Evolutionary conservation across 2,888 invertebrate genomes (phyloP).

Genomic region (Druceiella hillmani): DNA sequence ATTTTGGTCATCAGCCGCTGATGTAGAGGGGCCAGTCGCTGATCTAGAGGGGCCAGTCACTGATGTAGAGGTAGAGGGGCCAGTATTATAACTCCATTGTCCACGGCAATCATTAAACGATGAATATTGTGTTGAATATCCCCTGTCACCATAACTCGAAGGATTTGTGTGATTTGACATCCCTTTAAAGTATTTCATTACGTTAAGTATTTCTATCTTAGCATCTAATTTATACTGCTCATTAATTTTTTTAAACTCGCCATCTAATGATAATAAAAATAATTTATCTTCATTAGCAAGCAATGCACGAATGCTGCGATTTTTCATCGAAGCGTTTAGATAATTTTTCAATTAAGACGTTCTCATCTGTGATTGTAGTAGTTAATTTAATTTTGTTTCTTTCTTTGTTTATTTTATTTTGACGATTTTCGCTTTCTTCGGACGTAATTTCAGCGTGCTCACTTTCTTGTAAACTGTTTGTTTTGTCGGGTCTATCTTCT

Average conservation of each 20-base stretch:
- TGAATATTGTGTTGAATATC: neutral
- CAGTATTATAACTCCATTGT: no score
- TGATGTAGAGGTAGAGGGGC: neutral
- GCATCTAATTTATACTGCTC: slow-evolving; percentile 4
- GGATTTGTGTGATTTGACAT: neutral
- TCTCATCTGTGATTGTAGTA: neutral
- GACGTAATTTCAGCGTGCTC: no score
- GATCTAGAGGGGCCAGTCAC: neutral
- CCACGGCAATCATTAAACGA: neutral
- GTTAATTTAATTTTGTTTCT: neutral
- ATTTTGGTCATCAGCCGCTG: neutral
- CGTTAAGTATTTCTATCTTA: slow-evolving; percentile 1
- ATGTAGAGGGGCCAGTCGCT: neutral
- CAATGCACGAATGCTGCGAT: neutral
- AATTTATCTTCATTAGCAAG: neutral
- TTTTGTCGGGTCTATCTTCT: slow-evolving; percentile 1
- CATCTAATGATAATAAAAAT: slow-evolving; percentile 1
- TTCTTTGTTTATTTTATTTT: neutral
- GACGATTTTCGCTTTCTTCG: neutral
- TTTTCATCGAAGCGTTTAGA: no score
- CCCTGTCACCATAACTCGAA: neutral
- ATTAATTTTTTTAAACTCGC: slow-evolving; percentile 1
- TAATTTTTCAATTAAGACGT: slow-evolving; percentile 2
- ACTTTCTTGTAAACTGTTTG: slow-evolving; percentile 2
- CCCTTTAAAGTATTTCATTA: slow-evolving; percentile 4